Evolutionary conservation across 2,113 vertebrate species (phyloP).

Genomic region (Terrapene triunguis): DNA sequence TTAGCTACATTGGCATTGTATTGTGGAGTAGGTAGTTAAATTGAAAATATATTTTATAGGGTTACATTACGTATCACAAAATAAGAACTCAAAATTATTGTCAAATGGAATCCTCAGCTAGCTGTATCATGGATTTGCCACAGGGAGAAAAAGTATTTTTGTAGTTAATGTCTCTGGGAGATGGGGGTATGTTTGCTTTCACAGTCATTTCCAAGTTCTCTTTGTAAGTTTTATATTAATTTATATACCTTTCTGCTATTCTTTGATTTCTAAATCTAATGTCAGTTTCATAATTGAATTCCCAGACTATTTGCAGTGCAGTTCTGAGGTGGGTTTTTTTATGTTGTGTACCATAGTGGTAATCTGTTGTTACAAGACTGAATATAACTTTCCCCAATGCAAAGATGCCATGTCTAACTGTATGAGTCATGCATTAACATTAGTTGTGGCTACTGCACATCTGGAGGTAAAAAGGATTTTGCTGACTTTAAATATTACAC

Average conservation of each 20-base stretch:
- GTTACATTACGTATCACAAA: not conserved
- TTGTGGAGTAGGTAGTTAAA: not conserved
- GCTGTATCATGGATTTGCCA: not conserved
- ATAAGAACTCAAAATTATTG: not conserved
- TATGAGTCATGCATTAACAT: not conserved
- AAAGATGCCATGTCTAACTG: accelerated
- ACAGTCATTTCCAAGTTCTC: not conserved
- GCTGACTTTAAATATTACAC: not conserved
- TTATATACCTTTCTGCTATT: not conserved
- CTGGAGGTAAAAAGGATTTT: not conserved
- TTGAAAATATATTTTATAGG: not conserved
- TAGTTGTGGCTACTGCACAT: not conserved
- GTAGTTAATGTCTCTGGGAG: accelerated
- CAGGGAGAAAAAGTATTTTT: too few relatives aligned
- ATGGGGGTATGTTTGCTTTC: not conserved
- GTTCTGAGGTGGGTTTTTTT: not conserved
- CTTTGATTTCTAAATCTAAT: not conserved
- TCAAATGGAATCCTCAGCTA: not conserved
- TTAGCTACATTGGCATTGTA: not conserved
- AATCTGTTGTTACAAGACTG: too few relatives aligned
- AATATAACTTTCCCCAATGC: accelerated
- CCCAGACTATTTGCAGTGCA: not conserved
- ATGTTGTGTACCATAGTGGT: accelerated
- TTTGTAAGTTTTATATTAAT: not conserved
- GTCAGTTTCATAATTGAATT: not conserved